These are phyloP conservation scores for Semnornis frantzii DNA, from an alignment of 2,113 vertebrate species.

Conservation along the genomic window DNA sequence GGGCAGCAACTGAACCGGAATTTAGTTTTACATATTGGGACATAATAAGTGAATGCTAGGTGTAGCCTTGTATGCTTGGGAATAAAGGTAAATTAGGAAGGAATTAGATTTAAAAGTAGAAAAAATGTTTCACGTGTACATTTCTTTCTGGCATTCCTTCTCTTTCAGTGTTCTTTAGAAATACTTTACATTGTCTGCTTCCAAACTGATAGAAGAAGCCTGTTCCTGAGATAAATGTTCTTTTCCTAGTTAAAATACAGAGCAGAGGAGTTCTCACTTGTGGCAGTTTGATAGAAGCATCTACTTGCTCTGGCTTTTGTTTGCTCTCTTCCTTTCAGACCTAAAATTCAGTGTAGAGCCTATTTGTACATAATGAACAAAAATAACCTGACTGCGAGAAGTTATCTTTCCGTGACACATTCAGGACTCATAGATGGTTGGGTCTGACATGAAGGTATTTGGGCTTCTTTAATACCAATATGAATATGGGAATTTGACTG, in stretches of 20 bases:
- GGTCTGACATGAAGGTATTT: background rate
- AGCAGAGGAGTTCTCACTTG: background rate
- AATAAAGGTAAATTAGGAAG: background rate
- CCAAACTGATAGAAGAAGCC: background rate
- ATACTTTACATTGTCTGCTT: background rate
- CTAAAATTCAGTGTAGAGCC: background rate
- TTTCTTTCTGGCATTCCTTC: background rate
- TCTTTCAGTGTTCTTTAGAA: background rate
- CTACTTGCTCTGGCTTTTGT: background rate
- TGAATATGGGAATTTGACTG: background rate
- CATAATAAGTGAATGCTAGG: background rate
- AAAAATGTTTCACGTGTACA: background rate
- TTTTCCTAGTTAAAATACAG: background rate
- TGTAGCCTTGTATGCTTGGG: background rate
- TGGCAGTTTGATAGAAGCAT: background rate
- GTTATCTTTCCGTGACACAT: background rate
- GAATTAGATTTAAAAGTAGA: background rate
- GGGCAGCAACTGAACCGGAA: background rate
- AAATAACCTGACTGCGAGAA: background rate
- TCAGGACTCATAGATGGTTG: background rate
- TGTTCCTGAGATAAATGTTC: background rate
- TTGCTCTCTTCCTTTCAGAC: background rate
- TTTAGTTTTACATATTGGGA: background rate
- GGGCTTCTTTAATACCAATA: background rate
- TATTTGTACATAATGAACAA: background rate